Base-by-base conservation (phyloP, 2,888 invertebrate species). In the Agriopis aurantiaria region DNA sequence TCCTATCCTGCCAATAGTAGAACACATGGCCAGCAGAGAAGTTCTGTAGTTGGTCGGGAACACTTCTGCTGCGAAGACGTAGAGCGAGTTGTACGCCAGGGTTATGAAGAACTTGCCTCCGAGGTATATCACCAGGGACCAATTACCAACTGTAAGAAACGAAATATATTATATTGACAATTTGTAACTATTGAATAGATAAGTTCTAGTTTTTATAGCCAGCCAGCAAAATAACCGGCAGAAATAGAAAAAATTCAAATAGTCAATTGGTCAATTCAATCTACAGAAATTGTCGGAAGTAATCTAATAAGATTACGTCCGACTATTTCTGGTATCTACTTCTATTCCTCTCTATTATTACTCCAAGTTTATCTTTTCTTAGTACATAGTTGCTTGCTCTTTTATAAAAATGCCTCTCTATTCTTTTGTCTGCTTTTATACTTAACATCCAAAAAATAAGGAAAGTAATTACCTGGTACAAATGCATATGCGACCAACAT, bases 81-180 rank as follows among this genome's bases (percentile, higher is more conserved):
- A 96, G n/a, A 96, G 83, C 0, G 96, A 95, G 51, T 96, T 95
- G 84, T 96, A 96, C 0, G 96, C 96, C 53, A 95, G 92, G 0
- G 96, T 96, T 60, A 96, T 96, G 81, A 96, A 96, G 87, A 96
- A 96, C 87, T 96, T 96, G 0, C 96, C 96, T 0, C 95, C 91
- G 11, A 96, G 88, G 80, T 96, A 96, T 52, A 96, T 86, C 0
- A 94, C 81, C 68, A 96, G 85, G 0, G 95, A 95, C 82, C 87
- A 94, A 83, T 82, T 92, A 85, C 96, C 90, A 66, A 91, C 95
- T 91, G 86, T 49, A 87, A 88, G 56, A 70, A 58, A 72, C 65
- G 59, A 52, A 58, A 17, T 0, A 40, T 41, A 8, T 43, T n/a
- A n/a, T n/a, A 14, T 43, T 10, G 0, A 10, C 14, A 56, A 10